Evolutionary conservation across 2,797 vertebrate genomes (phyloP).

Genomic region (Silurus aristotelis): DNA sequence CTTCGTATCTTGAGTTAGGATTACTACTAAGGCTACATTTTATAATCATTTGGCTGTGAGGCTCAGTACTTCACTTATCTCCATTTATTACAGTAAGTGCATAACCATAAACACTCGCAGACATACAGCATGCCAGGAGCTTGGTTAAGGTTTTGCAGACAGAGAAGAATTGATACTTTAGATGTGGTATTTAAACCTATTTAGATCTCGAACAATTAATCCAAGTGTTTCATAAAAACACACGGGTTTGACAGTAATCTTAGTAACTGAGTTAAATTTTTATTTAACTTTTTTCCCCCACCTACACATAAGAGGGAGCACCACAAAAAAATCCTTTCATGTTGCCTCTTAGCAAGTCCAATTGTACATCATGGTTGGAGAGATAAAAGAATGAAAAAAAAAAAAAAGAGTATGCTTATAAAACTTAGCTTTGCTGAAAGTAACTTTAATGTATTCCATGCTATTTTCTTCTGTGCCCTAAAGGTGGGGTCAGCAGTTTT

Average conservation of each 20-base stretch:
- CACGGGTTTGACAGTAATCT: neutral
- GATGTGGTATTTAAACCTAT: neutral
- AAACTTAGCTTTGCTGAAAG: neutral
- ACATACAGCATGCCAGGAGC: slow-evolving; percentile 41
- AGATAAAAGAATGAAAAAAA: neutral
- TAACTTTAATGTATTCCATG: neutral
- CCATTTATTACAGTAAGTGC: slow-evolving; percentile 48
- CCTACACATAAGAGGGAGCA: neutral
- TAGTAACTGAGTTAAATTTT: neutral
- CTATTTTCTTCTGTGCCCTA: neutral
- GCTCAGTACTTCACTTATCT: slow-evolving; percentile 45
- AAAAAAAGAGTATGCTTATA: neutral
- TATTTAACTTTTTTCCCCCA: neutral
- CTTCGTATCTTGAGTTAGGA: slow-evolving; percentile 51
- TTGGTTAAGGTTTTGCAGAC: neutral
- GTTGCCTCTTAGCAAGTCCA: too few species aligned
- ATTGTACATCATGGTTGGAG: neutral
- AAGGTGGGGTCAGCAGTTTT: neutral
- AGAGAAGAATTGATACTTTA: neutral
- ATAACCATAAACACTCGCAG: slow-evolving; percentile 44
- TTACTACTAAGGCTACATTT: slow-evolving; percentile 43
- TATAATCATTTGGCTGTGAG: slow-evolving; percentile 51
- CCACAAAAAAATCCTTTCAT: neutral
- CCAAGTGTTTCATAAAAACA: neutral
- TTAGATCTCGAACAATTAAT: neutral